Evolutionary conservation across 2,113 vertebrate species (phyloP).

Genomic region (Castor canadensis): DNA sequence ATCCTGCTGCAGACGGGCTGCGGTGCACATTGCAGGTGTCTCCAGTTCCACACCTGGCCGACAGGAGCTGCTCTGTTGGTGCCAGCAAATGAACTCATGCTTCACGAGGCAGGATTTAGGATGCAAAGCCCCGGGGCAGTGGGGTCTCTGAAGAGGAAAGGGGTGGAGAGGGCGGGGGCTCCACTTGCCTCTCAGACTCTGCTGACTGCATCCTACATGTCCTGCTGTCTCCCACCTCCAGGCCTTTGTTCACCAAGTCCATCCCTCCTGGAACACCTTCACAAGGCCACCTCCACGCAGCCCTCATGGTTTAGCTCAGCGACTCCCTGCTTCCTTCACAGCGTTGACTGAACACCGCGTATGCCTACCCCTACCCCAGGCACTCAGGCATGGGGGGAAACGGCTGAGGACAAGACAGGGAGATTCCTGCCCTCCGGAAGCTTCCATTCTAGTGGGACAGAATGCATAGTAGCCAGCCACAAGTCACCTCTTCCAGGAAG

Average conservation of each 20-base stretch:
- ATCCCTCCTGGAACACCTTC: too few species aligned
- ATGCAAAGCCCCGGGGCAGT: not conserved
- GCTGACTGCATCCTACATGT: not conserved
- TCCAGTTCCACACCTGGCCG: not conserved
- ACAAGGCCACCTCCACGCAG: not conserved
- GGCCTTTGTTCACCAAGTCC: not conserved
- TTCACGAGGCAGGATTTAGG: not conserved
- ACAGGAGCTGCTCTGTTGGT: not conserved
- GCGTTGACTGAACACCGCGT: not conserved
- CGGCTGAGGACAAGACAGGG: not conserved
- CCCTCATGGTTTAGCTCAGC: not conserved
- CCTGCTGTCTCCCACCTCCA: not conserved
- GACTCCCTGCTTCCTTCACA: accelerated
- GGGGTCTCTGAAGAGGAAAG: not conserved
- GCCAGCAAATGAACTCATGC: not conserved
- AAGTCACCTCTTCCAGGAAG: not conserved
- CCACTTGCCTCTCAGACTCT: not conserved
- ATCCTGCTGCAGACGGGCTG: not conserved
- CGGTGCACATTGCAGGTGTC: not conserved
- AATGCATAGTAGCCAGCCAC: not conserved
- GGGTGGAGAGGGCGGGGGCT: not conserved
- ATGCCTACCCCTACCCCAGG: too few species aligned
- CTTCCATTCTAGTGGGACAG: not conserved
- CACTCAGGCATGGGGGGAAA: not conserved
- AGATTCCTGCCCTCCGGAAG: too few species aligned